These are phyloP conservation scores for Charadrius vociferus DNA, from an alignment of 2,113 vertebrate species.

Conservation along the genomic window DNA sequence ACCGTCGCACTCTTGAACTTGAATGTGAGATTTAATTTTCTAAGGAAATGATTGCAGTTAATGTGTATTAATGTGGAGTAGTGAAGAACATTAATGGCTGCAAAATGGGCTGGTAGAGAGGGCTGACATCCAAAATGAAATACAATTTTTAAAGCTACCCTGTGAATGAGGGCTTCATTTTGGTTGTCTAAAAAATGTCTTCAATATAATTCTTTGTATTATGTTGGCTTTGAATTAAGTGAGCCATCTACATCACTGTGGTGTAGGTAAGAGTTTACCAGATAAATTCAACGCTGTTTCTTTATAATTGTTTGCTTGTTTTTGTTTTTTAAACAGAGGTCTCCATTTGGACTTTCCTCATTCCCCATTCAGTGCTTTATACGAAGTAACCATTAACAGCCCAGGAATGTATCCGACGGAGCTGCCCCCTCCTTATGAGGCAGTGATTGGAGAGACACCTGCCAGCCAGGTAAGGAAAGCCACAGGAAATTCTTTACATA, in stretches of 20 bases:
- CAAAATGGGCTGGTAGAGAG: neutral
- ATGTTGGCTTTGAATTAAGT: neutral
- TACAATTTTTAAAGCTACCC: neutral
- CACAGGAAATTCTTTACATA: neutral
- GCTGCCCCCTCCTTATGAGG: conserved; percentile 94
- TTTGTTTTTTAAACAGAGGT: conserved; percentile 75
- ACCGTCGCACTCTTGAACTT: neutral
- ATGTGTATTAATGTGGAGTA: neutral
- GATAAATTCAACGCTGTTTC: neutral
- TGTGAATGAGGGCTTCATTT: neutral
- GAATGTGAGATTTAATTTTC: neutral
- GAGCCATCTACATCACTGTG: neutral
- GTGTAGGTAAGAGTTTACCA: neutral
- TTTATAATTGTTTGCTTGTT: neutral
- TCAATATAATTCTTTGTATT: neutral
- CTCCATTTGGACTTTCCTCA: conserved; percentile 91
- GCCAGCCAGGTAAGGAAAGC: conserved; percentile 85
- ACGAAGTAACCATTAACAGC: conserved; percentile 92
- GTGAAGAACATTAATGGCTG: neutral
- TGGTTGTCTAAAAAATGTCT: neutral
- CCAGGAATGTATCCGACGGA: conserved; percentile 91
- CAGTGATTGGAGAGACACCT: conserved; percentile 85
- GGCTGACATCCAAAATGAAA: neutral
- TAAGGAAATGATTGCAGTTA: neutral
- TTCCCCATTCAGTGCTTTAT: conserved; percentile 88